Evolutionary conservation across 2,888 invertebrate species (phyloP).

Genomic region (Biston stratarius): DNA sequence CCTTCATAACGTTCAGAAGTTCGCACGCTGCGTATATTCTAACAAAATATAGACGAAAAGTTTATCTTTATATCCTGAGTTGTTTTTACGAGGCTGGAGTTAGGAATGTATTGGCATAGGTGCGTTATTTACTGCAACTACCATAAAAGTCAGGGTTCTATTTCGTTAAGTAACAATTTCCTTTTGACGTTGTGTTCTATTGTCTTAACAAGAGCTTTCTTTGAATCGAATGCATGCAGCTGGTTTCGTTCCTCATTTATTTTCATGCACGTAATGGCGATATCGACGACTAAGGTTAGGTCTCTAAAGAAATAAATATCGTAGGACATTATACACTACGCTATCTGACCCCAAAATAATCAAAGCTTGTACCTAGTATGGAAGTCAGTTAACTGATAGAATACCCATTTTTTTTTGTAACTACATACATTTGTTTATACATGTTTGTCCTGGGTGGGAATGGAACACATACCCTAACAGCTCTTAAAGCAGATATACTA

Average conservation of each 20-base stretch:
- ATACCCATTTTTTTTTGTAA: too few species aligned
- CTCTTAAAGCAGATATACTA: too few species aligned
- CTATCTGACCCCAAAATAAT: too few species aligned
- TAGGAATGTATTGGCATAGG: slow-evolving; percentile 35
- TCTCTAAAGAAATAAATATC: too few species aligned
- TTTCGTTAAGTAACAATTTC: too few species aligned
- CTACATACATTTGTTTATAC: too few species aligned
- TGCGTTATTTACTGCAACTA: slow-evolving; percentile 42
- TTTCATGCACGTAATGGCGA: not conserved
- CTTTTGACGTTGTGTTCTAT: not conserved
- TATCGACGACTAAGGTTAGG: too few species aligned
- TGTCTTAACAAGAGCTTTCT: not conserved
- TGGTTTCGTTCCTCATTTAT: not conserved
- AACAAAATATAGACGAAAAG: slow-evolving; percentile 42
- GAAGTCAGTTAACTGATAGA: too few species aligned
- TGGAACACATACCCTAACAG: too few species aligned
- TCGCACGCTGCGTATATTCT: slow-evolving; percentile 40
- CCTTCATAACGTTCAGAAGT: slow-evolving; percentile 38
- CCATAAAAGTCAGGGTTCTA: slow-evolving; percentile 37
- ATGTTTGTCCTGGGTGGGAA: too few species aligned
- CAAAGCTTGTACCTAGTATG: too few species aligned
- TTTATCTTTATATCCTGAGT: slow-evolving; percentile 44
- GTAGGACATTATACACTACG: too few species aligned
- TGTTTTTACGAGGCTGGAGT: slow-evolving; percentile 41
- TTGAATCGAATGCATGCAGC: not conserved